Evolutionary conservation across 1,140 invertebrate genomes (phyloP).

Genomic region (Antheraea pernyi): DNA sequence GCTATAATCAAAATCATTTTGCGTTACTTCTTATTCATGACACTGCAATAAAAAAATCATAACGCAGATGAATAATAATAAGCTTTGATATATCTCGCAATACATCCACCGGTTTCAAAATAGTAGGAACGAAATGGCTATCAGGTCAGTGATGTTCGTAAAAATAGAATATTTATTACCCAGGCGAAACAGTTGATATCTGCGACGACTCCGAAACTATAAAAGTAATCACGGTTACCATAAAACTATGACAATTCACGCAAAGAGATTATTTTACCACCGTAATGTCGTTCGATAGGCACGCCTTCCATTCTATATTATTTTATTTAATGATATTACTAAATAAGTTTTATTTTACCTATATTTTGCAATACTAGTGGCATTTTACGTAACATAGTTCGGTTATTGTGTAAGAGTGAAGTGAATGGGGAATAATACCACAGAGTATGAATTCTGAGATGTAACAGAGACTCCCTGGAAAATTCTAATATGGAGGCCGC

Average conservation of each 20-base stretch:
- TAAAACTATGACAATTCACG: conserved; percentile 8
- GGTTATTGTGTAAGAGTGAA: too few relatives aligned
- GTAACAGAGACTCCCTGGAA: too few relatives aligned
- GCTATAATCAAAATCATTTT: background rate
- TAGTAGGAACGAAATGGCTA: conserved; percentile 8
- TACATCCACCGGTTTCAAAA: background rate
- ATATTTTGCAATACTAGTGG: too few relatives aligned
- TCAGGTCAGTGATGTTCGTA: conserved; percentile 1
- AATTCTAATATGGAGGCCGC: too few relatives aligned
- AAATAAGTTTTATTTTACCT: too few relatives aligned
- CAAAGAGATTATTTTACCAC: conserved; percentile 9
- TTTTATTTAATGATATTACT: too few relatives aligned
- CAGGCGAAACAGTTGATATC: conserved; percentile 1
- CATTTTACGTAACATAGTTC: too few relatives aligned
- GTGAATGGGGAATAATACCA: too few relatives aligned
- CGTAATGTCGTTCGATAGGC: background rate
- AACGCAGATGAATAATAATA: background rate
- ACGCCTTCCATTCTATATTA: background rate
- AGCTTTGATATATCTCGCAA: background rate
- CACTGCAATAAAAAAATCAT: background rate
- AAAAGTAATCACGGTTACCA: conserved; percentile 9
- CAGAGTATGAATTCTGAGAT: too few relatives aligned
- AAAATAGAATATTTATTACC: conserved; percentile 14
- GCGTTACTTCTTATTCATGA: background rate
- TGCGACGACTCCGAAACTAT: background rate